These are phyloP conservation scores for Mastigias papua DNA, from an alignment of 30 jellyfish, hydroid and myxozoan genomes.

Conservation along the genomic window DNA sequence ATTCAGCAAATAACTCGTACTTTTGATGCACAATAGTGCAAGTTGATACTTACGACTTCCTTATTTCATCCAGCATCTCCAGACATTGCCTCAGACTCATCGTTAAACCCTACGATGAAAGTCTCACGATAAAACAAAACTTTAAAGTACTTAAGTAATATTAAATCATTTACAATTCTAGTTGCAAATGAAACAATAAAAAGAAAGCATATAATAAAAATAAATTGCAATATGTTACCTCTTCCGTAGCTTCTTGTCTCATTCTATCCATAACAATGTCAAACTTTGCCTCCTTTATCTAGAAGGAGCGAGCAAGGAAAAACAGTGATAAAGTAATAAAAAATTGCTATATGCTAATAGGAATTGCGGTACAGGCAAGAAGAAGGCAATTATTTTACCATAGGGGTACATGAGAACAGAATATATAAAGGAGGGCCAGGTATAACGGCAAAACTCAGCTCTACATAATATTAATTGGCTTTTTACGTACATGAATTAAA, in stretches of 20 bases:
- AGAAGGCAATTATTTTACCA: too few species aligned
- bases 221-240: slow-evolving; percentile 46
- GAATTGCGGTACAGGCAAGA: too few species aligned
- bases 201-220: too few species aligned
- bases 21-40: too few species aligned
- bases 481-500: too few species aligned
- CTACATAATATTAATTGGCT: too few species aligned
- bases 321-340: not conserved
- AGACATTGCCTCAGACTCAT: slow-evolving; percentile 76
- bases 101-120: slow-evolving; percentile 54
- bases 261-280: slow-evolving; percentile 91
- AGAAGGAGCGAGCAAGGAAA: not conserved
- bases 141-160: too few species aligned
- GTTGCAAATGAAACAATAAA: slow-evolving; percentile 2
- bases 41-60: slow-evolving; percentile 77
- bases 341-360: not conserved
- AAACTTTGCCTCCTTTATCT: slow-evolving; percentile 89
- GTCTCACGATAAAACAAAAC: too few species aligned
- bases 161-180: not conserved
- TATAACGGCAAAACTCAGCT: too few species aligned
- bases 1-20: too few species aligned
- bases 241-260: slow-evolving; percentile 93
- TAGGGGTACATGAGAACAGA: too few species aligned
- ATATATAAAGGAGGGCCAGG: too few species aligned
- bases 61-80: slow-evolving; percentile 84